Conservation (phyloP, 2,888 invertebrate species). For the Cantharis flavilabris region DNA sequence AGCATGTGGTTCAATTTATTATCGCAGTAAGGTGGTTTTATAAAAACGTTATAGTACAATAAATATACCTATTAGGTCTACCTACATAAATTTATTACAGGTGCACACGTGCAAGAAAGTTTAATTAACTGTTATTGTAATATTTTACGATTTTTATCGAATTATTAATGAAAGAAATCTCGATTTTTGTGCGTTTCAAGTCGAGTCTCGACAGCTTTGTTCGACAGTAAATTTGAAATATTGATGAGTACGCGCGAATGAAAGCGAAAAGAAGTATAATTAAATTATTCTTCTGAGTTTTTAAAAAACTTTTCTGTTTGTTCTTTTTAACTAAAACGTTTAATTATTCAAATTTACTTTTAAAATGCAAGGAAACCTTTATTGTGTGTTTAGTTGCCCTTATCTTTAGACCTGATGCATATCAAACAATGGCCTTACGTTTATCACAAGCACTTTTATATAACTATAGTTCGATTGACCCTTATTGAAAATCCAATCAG, state of each 20-base stretch:
- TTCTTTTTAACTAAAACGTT: background rate
- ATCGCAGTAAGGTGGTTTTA: background rate
- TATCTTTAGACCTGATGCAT: background rate
- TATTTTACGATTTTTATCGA: background rate
- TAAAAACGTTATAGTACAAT: background rate
- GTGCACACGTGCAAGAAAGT: background rate
- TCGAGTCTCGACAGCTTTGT: background rate
- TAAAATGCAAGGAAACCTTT: background rate
- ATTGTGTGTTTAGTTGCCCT: background rate
- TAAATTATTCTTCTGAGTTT: background rate
- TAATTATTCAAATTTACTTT: background rate
- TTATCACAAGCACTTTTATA: background rate
- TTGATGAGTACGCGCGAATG: background rate
- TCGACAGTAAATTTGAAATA: background rate
- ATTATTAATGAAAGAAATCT: background rate
- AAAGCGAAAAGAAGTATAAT: background rate
- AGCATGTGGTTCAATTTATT: slow-evolving; percentile 2
- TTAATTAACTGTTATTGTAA: background rate
- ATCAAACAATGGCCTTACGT: background rate
- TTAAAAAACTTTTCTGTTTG: background rate
- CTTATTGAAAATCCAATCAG: background rate
- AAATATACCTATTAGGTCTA: background rate
- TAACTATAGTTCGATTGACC: background rate
- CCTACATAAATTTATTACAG: background rate
- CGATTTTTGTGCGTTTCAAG: background rate